These are phyloP conservation scores for Eupithecia centaureata DNA, from an alignment of 2,888 invertebrate species.

Conservation along the genomic window DNA sequence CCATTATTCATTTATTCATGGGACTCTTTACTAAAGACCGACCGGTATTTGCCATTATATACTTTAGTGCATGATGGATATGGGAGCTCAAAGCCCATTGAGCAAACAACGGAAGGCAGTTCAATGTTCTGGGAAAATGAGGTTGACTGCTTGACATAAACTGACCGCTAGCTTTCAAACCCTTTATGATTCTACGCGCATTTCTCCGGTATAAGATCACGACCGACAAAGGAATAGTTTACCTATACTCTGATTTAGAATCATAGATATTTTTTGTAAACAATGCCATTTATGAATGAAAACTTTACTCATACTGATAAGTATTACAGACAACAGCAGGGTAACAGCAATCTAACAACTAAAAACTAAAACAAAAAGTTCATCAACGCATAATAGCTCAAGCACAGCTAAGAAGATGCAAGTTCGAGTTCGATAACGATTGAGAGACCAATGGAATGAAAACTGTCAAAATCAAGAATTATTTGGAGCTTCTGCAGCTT, in stretches of 20 bases:
- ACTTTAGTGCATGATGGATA: slow-evolving; percentile 49
- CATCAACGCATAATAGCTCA: too few relatives aligned
- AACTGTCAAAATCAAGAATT: too few relatives aligned
- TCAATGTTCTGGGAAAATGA: slow-evolving; percentile 33
- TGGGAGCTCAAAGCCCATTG: slow-evolving; percentile 41
- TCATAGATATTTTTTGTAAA: too few relatives aligned
- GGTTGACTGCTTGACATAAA: slow-evolving; percentile 30
- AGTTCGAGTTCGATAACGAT: too few relatives aligned
- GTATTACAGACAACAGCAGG: too few relatives aligned
- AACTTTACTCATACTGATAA: not conserved
- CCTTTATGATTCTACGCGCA: slow-evolving; percentile 9
- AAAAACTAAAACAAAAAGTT: too few relatives aligned
- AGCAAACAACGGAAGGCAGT: slow-evolving; percentile 41
- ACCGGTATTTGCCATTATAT: slow-evolving; percentile 58
- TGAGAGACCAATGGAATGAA: too few relatives aligned
- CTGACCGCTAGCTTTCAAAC: slow-evolving; percentile 28
- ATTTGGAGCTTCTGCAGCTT: too few relatives aligned
- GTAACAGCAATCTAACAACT: too few relatives aligned
- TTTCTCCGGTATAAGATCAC: slow-evolving; percentile 5
- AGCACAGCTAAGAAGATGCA: too few relatives aligned
- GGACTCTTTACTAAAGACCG: slow-evolving; percentile 65
- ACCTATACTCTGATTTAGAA: too few relatives aligned
- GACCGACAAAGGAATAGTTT: not conserved
- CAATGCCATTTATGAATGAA: too few relatives aligned
- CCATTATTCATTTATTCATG: slow-evolving; percentile 82